Evolutionary conservation across 2,797 vertebrate genomes (phyloP).

Genomic region (Petrocephalus schoutedeni): DNA sequence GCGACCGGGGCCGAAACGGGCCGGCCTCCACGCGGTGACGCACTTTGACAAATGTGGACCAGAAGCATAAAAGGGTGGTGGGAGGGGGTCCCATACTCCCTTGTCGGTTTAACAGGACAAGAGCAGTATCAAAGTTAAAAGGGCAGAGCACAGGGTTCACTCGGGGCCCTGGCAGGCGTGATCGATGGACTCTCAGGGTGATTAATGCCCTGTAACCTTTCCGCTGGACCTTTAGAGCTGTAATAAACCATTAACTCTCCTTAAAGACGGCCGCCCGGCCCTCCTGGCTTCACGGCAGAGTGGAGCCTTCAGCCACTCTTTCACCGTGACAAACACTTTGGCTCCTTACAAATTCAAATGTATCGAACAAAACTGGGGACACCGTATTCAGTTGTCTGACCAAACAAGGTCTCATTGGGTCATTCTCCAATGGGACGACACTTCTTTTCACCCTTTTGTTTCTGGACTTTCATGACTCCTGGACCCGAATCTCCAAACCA

Average conservation of each 20-base stretch:
- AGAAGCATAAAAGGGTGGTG: slow-evolving; percentile 37
- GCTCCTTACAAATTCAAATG: background rate
- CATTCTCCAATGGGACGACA: background rate
- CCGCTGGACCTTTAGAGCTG: slow-evolving; percentile 45
- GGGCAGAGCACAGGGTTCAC: slow-evolving; percentile 16
- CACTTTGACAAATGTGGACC: slow-evolving; percentile 50
- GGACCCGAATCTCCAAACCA: background rate
- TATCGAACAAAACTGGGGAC: background rate
- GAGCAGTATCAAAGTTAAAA: slow-evolving; percentile 28
- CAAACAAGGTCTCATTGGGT: background rate
- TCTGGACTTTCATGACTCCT: background rate
- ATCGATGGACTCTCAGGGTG: slow-evolving; percentile 49
- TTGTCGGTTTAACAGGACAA: slow-evolving; percentile 40
- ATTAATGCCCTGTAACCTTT: slow-evolving; percentile 53
- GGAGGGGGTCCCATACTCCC: slow-evolving; percentile 28
- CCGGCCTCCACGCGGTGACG: background rate
- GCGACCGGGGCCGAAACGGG: background rate
- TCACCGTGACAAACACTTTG: background rate
- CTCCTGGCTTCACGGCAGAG: background rate
- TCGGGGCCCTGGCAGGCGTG: slow-evolving; percentile 28
- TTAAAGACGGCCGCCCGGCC: background rate
- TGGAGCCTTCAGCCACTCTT: background rate
- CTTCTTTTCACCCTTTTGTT: background rate
- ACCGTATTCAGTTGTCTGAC: background rate
- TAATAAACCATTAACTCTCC: slow-evolving; percentile 49